phyloP scores from a whole-genome alignment of 2,113 vertebrate species.

The Eleginops maclovinus region DNA sequence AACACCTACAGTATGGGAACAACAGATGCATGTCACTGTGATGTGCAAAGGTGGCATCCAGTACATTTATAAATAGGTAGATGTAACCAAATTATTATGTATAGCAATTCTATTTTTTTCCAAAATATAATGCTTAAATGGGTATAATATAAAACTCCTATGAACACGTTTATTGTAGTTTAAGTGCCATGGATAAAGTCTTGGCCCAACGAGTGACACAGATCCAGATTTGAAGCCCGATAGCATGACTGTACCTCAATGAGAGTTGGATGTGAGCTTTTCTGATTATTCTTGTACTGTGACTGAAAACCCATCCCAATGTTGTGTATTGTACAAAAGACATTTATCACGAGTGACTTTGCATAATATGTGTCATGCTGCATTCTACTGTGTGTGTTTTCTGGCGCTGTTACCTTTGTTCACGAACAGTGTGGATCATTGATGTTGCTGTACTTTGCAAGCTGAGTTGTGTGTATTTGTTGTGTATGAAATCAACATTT shows the following conservation, averaged over 20 bases:
- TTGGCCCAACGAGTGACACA: constrained; percentile 5
- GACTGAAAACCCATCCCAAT: constrained; percentile 28
- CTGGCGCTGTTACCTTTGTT: constrained; percentile 59
- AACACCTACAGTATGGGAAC: constrained; percentile 34
- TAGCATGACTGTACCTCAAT: constrained; percentile 48
- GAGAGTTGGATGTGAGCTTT: constrained; percentile 53
- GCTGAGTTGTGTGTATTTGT: constrained; percentile 71
- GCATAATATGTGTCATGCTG: constrained; percentile 41
- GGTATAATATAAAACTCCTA: constrained; percentile 23
- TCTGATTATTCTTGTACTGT: constrained; percentile 54
- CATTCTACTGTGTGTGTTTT: constrained; percentile 65
- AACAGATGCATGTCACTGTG: constrained; percentile 45
- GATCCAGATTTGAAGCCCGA: constrained; percentile 10
- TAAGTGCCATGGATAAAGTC: constrained; percentile 24
- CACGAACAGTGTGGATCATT: constrained; percentile 45
- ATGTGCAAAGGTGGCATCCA: constrained; percentile 36
- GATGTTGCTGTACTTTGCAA: constrained; percentile 73
- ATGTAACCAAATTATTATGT: constrained; percentile 51
- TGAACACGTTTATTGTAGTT: constrained; percentile 38
- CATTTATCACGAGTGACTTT: constrained; percentile 28
- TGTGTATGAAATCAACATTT: constrained; percentile 58
- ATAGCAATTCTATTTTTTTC: constrained; percentile 21
- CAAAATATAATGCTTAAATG: constrained; percentile 16
- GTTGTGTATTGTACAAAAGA: constrained; percentile 37
- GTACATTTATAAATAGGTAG: constrained; percentile 30